Evolutionary conservation across 1,140 invertebrate genomes (phyloP).

Genomic region (Sitodiplosis mosellana): DNA sequence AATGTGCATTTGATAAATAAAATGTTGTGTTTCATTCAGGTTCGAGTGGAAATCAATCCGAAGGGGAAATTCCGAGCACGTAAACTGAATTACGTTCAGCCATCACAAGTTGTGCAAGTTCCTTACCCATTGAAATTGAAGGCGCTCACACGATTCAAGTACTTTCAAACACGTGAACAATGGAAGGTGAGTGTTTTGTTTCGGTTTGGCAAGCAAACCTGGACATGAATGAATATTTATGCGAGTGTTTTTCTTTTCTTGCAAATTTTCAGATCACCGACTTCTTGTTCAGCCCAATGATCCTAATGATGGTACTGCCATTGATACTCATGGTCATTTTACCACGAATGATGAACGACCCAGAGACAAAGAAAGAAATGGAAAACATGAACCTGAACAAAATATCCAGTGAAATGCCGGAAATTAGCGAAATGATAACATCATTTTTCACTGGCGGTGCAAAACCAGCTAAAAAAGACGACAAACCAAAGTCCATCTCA

Average conservation of each 20-base stretch:
- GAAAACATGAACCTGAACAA: constrained; percentile 51
- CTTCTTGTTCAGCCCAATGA: constrained; percentile 92
- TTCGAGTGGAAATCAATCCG: constrained; percentile 81
- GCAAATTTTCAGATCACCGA: constrained; percentile 45
- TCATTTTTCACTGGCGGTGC: constrained; percentile 49
- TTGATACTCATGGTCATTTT: constrained; percentile 78
- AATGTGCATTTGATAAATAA: neutral
- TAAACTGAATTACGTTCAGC: constrained; percentile 88
- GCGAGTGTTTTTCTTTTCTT: neutral
- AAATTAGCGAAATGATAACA: constrained; percentile 80
- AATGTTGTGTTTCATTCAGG: constrained; percentile 6
- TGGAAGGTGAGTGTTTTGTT: constrained; percentile 41
- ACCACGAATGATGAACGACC: constrained; percentile 94
- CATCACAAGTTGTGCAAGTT: constrained; percentile 68
- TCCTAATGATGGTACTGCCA: constrained; percentile 92
- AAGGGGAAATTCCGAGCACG: constrained; percentile 92
- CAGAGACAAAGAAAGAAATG: constrained; percentile 86
- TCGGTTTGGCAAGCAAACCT: neutral
- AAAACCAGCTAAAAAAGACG: constrained; percentile 19
- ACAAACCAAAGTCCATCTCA: neutral
- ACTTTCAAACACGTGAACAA: constrained; percentile 87
- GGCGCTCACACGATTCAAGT: constrained; percentile 59
- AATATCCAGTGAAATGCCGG: constrained; percentile 58
- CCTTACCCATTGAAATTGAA: constrained; percentile 83
- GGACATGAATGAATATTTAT: no score